Evolutionary conservation across 1,140 invertebrate genomes (phyloP), one percentile per base, ranked within the genome.

Genomic region (Zaprionus camerounensis): DNA sequence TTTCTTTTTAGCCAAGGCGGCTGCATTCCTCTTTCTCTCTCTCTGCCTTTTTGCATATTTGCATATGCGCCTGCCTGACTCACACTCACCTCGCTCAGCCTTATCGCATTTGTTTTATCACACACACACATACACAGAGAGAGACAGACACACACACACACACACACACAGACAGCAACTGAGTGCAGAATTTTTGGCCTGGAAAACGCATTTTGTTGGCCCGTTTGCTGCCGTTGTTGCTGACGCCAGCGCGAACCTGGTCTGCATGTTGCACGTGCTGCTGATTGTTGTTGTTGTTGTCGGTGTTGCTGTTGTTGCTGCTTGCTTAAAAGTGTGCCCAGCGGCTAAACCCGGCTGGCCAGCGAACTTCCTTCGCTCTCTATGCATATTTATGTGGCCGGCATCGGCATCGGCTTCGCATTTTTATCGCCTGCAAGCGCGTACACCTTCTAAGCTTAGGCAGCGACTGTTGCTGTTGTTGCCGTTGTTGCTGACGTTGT

Each of bases 51-150:
- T 78, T 78, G 81, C 85, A 84, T 88, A 90, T 85, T 90, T 90
- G 84, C 84, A 88, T 88, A 88, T 88, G 76, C 46, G 65, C 71
- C 70, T 36, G 78, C 71, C 85, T 85, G 81, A 88, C 84, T 84
- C 84, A 88, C 84, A 90, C 85, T 85, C 85, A 75, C 75, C 82
- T 75, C 69, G 80, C 41, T 9, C 41, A 9, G 76, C 67, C 85
- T 90, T 90, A 90, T 90, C 85, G 85, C 85, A 85, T 90, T 90
- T 90, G 85, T 90, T 90, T 90, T 80, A 90, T 90, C 85, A 85
- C 55, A 83, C 69, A 88, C 78, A 75, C 68, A 80, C 63, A 66
- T 46, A 59, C 62, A 71, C 53, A 64, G 24, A 24, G 56, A 28
- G n/a, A 34, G 3, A 38, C 46, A 24, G 20, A 24, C 46, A 51